These are phyloP conservation scores for Scaptomyza graminum DNA, from an alignment of 1,140 invertebrate species.

Conservation along the genomic window DNA sequence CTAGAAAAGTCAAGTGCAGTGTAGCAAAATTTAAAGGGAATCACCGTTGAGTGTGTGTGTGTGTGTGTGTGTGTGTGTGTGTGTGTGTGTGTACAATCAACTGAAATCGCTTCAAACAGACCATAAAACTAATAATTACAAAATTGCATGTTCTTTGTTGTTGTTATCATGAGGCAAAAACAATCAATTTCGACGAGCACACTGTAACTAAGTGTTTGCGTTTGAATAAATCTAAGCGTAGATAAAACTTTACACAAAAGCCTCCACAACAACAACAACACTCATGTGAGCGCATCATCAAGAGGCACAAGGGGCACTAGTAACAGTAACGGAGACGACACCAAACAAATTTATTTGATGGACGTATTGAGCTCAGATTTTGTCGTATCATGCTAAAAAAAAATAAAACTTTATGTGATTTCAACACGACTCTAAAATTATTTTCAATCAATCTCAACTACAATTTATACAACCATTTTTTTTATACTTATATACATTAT, in stretches of 20 bases:
- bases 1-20: slow-evolving; percentile 12
- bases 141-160: slow-evolving; percentile 68
- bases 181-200: slow-evolving; percentile 55
- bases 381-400: slow-evolving; percentile 1
- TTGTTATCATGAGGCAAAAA: slow-evolving; percentile 50
- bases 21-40: not conserved
- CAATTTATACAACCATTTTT: too few species aligned
- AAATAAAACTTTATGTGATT: not conserved
- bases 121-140: slow-evolving; percentile 75
- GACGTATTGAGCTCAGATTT: slow-evolving; percentile 1
- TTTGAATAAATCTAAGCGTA: slow-evolving; percentile 49
- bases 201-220: not conserved
- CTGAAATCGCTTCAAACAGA: slow-evolving; percentile 60
- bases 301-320: not conserved
- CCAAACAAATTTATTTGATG: not conserved
- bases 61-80: not conserved
- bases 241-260: slow-evolving; percentile 59
- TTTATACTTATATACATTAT: too few species aligned
- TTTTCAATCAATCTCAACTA: not conserved
- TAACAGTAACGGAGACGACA: not conserved
- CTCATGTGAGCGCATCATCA: not conserved
- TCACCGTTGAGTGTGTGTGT: not conserved
- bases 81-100: not conserved
- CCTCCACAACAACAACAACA: slow-evolving; percentile 17
- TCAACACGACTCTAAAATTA: not conserved